Evolutionary conservation across 2,113 vertebrate species (phyloP), one percentile per base, ranked within the genome.

Genomic region (Nothoprocta perdicaria): DNA sequence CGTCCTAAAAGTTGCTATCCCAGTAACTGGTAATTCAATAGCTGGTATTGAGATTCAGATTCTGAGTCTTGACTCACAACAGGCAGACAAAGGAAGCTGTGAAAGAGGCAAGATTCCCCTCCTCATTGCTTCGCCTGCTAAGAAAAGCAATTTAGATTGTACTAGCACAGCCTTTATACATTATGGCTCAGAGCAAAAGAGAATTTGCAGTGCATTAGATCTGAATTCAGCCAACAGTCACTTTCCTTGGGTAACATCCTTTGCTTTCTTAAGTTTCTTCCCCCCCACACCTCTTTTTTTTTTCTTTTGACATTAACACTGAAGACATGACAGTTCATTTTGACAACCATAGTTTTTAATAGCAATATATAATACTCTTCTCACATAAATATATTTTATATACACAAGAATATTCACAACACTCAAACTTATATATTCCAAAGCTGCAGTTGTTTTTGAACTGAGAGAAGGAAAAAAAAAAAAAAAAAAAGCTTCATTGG

Each of bases 311-410:
- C 78, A 62, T 58, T 53, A 73, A 89, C 5, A 21, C 26, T 38
- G 12, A 82, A 33, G 38, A 74, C 10, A 80, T 48, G 3, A 67
- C 14, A 55, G 12, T 68, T 91, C 22, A 45, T 83, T 83, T 76
- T 83, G 24, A 17, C 46, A 90, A 82, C 6, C 40, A 53, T 16
- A 58, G 18, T 40, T 88, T 93, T 96, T 95, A 96, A 88, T 78
- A 83, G 53, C 89, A 94, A 92, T 55, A 68, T 22, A 80, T 53
- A 67, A 85, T 9, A 83, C 6, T 22, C 9, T 82, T 89, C 40
- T 91, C 71, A 83, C 7, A 73, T 82, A 88, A 90, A 80, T 94
- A 89, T 21, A 48, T 48, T 93, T 89, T 35, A 67, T 38, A 81
- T 1, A 92, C 26, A 86, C 57, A 53, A 8, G 35, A 69, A 46